Base-by-base conservation (phyloP, 2,888 invertebrate species). In the Cerastoderma edule region DNA sequence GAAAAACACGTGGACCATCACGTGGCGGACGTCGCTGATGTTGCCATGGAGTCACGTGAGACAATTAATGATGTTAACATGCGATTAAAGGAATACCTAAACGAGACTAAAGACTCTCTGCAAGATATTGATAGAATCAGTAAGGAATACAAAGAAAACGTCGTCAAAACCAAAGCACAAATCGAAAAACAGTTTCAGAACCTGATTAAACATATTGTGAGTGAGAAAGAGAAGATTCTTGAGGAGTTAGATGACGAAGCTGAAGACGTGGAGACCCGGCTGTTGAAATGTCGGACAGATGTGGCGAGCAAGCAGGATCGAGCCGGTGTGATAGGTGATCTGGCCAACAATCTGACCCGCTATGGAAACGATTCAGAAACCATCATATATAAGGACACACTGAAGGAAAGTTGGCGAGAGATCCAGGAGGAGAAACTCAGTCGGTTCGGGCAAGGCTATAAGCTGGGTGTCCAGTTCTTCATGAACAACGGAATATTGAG, bases 301-400 rank as follows among this genome's bases (percentile, higher is more conserved):
- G 67, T 81, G 53, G 64, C 68, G 27, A 50, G 71, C 16, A 81
- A 81, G 33, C 75, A 78, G 32, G 70, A 72, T 0, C 56, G 81
- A 48, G 81, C 81, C 5, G 57, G 68, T 27, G 67, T 72, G 6
- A 57, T 78, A 50, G 44, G 35, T 10, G 74, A 78, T n/a, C 64
- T 81, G 5, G 69, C 75, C 24, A 75, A 78, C 22, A 81, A 81
- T 33, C 57, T 81, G 50, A 54, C 73, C 2, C 56, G 64, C 32
- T 81, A 69, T 39, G 81, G 78, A 3, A 81, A 78, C 46, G 75
- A 81, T 35, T 78, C 74, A 19, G 81, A 81, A 64, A 78, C 65
- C 28, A 76, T 71, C 0, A 32, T 28, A 28, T 81, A 81, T 48
- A 53, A 73, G 32, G 32, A 24, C 2, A 73, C 63, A 10, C 32